Conservation (phyloP, 2,113 vertebrate genomes). For the Actinemys pallida region DNA sequence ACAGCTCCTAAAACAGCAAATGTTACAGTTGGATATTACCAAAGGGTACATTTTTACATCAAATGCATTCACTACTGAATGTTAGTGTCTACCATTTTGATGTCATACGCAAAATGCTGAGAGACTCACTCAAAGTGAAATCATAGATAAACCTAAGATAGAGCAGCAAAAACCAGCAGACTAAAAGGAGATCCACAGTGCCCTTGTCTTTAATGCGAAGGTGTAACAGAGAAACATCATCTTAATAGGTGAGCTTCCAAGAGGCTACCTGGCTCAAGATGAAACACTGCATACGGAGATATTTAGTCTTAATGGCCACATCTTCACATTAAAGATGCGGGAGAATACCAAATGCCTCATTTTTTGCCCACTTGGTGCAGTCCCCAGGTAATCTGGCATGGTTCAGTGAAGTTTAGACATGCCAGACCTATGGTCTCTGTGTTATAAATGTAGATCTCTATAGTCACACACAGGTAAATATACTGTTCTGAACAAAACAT, state of each 20-base stretch:
- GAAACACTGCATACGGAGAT: neutral
- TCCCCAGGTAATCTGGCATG: neutral
- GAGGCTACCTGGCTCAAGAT: neutral
- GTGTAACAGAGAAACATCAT: neutral
- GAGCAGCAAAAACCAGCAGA: neutral
- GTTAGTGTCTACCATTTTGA: neutral
- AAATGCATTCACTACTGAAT: neutral
- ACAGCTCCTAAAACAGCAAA: constrained; percentile 60
- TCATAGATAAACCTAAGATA: neutral
- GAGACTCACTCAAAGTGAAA: neutral
- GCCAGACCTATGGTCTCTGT: too few species aligned
- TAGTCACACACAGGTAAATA: neutral
- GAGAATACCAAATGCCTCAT: too few species aligned
- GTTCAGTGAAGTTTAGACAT: too few species aligned
- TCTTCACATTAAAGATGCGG: neutral
- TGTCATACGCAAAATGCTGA: neutral
- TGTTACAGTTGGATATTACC: neutral
- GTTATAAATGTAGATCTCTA: too few species aligned
- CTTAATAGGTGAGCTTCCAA: neutral
- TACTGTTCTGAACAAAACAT: neutral
- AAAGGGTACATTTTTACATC: neutral
- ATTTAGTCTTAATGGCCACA: neutral
- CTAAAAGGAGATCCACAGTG: neutral
- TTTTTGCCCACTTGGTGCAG: too few species aligned
- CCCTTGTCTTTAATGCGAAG: neutral